Conservation (phyloP, 2,797 vertebrate species). For the Acrossocheilus wenchowensis region DNA sequence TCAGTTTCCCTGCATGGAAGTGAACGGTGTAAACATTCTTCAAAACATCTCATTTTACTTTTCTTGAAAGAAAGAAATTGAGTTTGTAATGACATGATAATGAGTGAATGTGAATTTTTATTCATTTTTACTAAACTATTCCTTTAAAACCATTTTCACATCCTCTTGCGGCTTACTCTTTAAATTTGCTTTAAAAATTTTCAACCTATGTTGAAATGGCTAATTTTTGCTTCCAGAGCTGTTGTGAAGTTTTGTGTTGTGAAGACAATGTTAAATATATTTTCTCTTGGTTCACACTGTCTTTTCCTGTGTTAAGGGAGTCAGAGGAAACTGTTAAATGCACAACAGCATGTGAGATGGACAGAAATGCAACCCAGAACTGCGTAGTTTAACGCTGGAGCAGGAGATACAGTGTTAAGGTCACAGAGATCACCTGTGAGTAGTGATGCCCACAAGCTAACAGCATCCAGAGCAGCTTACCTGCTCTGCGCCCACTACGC, state of each 20-base stretch:
- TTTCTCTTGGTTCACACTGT: neutral
- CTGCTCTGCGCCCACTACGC: slow-evolving; percentile 35
- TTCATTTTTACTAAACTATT: neutral
- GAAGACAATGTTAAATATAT: neutral
- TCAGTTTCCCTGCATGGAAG: neutral
- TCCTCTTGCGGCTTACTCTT: neutral
- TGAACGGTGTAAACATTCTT: neutral
- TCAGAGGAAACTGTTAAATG: slow-evolving; percentile 22
- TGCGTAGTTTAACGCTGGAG: neutral
- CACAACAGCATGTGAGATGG: slow-evolving; percentile 3
- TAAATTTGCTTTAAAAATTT: neutral
- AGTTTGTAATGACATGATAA: neutral
- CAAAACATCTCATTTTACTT: neutral
- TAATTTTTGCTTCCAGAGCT: neutral
- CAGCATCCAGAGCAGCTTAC: slow-evolving; percentile 30
- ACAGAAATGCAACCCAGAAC: slow-evolving; percentile 1
- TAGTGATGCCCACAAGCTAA: slow-evolving; percentile 40
- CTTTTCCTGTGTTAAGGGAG: slow-evolving; percentile 27
- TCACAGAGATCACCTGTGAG: slow-evolving; percentile 59
- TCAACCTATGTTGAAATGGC: neutral
- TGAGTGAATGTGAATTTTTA: neutral
- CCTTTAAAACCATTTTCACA: neutral
- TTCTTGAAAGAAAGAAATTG: neutral
- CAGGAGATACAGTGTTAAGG: slow-evolving; percentile 32
- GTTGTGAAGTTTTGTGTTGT: neutral